Base-by-base conservation (phyloP, 2,888 invertebrate genomes). In the Rhaphigaster nebulosa region DNA sequence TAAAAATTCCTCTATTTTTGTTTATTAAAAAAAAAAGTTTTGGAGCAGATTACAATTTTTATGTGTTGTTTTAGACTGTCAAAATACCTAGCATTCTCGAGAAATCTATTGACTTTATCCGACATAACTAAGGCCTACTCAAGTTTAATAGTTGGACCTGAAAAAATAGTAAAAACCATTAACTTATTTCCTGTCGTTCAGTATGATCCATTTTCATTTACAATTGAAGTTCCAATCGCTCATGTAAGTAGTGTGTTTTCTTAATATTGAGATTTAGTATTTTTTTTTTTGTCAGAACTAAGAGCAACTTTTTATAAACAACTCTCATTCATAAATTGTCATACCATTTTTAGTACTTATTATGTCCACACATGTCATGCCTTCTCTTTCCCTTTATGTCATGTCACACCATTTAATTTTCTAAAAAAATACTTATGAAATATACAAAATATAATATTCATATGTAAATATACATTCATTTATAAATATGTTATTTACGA, bases 161-260 rank as follows among this genome's bases (percentile, higher is more conserved):
- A 60, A 80, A 52, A 91, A 18, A 89, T 91, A 26, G 50, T 80
- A 15, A 84, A 84, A 20, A 80, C 65, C 45, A n/a, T 91, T 23
- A 87, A 80, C 34, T 56, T 23, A 52, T 60, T 91, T 65, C 91
- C 91, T 84, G 56, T 18, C 15, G 29, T 91, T 45, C 84, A 91
- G 50, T 89, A 89, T 89, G 89, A 91, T 87, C 89, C 91, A 26
- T 45, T 54, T 34, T 89, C 89, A 34, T 89, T 89, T 52, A 89
- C 89, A 13, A 84, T 91, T 29, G 91, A 91, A 54, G 91, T 91
- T 23, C 91, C 91, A 38, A 45, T 84, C 12, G 45, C 52, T 54
- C n/a, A 89, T 10, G 91, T 91, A 91, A 76, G 56, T 56, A 45
- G 34, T 38, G 34, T 38, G 8, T 76, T 76, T 23, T 76, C 8